phyloP scores from a whole-genome alignment of 2,113 vertebrate genomes.

The Todiramphus chloris region DNA sequence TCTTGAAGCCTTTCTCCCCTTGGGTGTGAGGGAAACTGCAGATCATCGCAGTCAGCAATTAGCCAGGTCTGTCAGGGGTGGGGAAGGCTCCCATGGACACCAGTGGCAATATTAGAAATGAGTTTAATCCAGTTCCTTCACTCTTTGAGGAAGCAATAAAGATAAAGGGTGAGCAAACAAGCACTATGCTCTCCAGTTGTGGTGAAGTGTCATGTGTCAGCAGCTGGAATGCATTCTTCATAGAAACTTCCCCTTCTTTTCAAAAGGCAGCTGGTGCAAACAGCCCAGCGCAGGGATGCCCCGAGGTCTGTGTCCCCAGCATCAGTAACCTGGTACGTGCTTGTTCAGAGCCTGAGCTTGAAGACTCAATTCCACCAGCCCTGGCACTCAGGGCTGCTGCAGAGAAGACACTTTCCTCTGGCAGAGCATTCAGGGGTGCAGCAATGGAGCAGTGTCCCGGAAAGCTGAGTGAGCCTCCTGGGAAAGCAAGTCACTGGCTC shows the following conservation, averaged over 20 bases:
- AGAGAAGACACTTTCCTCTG: neutral
- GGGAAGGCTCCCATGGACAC: neutral
- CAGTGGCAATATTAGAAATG: neutral
- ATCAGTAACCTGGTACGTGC: no score
- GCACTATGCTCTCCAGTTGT: neutral
- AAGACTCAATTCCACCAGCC: neutral
- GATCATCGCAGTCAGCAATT: neutral
- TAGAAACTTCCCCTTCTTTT: neutral
- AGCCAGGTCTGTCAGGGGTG: neutral
- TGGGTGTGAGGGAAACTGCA: neutral
- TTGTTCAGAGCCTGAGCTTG: neutral
- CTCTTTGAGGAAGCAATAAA: neutral
- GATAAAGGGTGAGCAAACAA: neutral
- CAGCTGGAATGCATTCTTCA: neutral
- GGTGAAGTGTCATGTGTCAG: rapidly evolving
- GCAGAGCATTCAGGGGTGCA: no score
- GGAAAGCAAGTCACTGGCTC: neutral
- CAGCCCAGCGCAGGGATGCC: neutral
- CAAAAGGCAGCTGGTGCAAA: neutral
- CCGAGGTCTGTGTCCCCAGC: neutral
- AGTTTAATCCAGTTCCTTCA: neutral
- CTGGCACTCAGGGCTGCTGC: neutral
- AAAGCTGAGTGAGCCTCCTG: neutral
- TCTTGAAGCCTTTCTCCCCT: neutral
- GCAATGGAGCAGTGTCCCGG: neutral